Base-by-base conservation (phyloP, 2,113 vertebrate species). In the Oncorhynchus nerka region DNA sequence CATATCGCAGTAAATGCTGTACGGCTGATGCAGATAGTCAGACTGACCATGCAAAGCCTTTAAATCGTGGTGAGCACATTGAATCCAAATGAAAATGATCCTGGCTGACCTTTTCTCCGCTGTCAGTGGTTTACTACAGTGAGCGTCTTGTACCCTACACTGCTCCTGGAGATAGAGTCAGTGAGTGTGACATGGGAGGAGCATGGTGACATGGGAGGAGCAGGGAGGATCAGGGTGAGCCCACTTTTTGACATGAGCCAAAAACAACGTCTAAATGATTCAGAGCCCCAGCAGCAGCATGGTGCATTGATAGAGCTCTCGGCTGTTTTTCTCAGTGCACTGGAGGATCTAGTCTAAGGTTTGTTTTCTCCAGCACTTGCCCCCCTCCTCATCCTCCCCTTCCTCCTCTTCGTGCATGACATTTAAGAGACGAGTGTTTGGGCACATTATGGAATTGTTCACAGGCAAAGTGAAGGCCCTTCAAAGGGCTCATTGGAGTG, bases 191-290 rank as follows among this genome's bases (percentile, higher is more conserved):
- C n/a, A n/a, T n/a, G n/a, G n/a, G n/a, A n/a, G n/a, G n/a, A n/a
- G n/a, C n/a, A n/a, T n/a, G n/a, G n/a, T n/a, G n/a, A n/a, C n/a
- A n/a, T n/a, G n/a, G n/a, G n/a, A n/a, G n/a, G n/a, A n/a, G n/a
- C n/a, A n/a, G n/a, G n/a, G n/a, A n/a, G n/a, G n/a, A n/a, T n/a
- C n/a, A n/a, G n/a, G n/a, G n/a, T 77, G 71, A 80, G 57, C 69
- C 65, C 57, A 30, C 16, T 34, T 61, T 79, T 73, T 51, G 64
- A 71, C 76, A 78, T 64, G 34, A 79, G 64, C 68, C 32, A 75
- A 71, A 79, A 80, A 75, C 75, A 79, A 74, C 57, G 34, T 69
- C 64, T 73, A 70, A 73, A 83, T 79, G 74, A 79, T 76, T 76
- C 74, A 83, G 61, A 66, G 32, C 49, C 59, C 77, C 74, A 61